Conservation (phyloP, 2,888 invertebrate genomes). For the Ernsta delagoae region DNA sequence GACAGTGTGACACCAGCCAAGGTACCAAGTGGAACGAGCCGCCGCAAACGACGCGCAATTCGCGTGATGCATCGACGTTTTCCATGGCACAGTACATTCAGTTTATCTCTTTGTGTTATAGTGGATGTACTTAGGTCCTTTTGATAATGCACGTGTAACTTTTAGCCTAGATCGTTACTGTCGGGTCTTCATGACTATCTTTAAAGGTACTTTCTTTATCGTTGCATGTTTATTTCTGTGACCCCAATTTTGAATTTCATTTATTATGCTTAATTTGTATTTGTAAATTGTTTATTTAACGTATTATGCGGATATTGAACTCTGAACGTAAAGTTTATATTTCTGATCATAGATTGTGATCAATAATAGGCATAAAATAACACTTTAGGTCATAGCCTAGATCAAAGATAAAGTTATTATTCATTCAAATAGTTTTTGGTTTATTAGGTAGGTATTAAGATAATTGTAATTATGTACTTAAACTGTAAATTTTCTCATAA, state of each 20-base stretch:
- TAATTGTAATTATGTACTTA: too few relatives aligned
- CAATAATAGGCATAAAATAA: too few relatives aligned
- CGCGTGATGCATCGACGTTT: constrained; percentile 24
- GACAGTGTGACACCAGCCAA: constrained; percentile 3
- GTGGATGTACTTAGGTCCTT: constrained; percentile 12
- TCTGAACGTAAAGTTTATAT: too few relatives aligned
- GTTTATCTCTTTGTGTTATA: constrained; percentile 14
- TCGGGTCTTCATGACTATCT: constrained; percentile 4
- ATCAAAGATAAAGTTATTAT: too few relatives aligned
- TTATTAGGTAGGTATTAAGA: too few relatives aligned
- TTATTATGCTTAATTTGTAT: neutral
- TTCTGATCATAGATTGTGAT: too few relatives aligned
- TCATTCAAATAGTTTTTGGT: too few relatives aligned
- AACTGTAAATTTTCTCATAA: too few relatives aligned
- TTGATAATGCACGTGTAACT: constrained; percentile 26
- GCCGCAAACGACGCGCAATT: constrained; percentile 19
- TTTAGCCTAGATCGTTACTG: constrained; percentile 12
- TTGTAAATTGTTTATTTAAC: neutral
- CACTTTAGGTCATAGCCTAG: too few relatives aligned
- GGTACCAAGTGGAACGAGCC: constrained; percentile 29
- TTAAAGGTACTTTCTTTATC: constrained; percentile 8
- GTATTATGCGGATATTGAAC: too few relatives aligned
- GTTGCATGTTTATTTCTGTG: constrained; percentile 10
- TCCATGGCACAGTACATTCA: constrained; percentile 7
- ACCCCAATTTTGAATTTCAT: neutral